These are phyloP conservation scores for Paramormyrops kingsleyae DNA, from an alignment of 2,113 vertebrate genomes.

Conservation along the genomic window DNA sequence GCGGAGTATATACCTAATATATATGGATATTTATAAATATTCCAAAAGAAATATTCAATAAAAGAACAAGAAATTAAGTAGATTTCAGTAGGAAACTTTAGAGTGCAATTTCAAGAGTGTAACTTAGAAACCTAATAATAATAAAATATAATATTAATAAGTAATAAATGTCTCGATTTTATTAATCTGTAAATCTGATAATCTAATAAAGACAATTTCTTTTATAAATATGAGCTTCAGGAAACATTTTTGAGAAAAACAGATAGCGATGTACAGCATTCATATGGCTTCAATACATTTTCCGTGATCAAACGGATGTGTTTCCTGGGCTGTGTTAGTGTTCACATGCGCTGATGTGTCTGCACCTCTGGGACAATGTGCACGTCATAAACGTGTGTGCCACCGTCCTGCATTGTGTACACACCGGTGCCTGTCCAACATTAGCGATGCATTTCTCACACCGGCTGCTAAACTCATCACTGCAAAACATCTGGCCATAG, in stretches of 20 bases:
- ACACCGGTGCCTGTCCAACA: slow-evolving; percentile 28
- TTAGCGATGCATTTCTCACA: slow-evolving; percentile 46
- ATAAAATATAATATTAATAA: background rate
- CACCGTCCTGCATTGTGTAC: background rate
- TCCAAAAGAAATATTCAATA: background rate
- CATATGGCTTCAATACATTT: background rate
- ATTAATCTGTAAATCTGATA: background rate
- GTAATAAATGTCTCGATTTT: background rate
- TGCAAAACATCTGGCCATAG: slow-evolving; percentile 45
- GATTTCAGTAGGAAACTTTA: background rate
- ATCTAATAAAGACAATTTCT: background rate
- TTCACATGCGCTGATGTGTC: background rate
- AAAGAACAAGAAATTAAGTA: background rate
- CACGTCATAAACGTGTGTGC: background rate
- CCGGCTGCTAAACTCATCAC: slow-evolving; percentile 44
- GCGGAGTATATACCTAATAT: background rate
- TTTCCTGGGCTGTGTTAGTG: background rate
- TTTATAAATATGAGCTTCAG: background rate
- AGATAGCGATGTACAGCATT: background rate
- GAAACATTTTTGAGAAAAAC: background rate
- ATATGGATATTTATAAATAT: background rate
- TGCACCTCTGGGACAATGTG: background rate
- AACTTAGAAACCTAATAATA: background rate
- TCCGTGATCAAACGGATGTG: background rate
- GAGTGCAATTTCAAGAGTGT: background rate